Percentiles rank a stretch among this genome's conserved stretches.
These are phyloP conservation scores for Rhabdornis inornatus DNA, from an alignment of 2,113 vertebrate genomes.

Conservation along the genomic window DNA sequence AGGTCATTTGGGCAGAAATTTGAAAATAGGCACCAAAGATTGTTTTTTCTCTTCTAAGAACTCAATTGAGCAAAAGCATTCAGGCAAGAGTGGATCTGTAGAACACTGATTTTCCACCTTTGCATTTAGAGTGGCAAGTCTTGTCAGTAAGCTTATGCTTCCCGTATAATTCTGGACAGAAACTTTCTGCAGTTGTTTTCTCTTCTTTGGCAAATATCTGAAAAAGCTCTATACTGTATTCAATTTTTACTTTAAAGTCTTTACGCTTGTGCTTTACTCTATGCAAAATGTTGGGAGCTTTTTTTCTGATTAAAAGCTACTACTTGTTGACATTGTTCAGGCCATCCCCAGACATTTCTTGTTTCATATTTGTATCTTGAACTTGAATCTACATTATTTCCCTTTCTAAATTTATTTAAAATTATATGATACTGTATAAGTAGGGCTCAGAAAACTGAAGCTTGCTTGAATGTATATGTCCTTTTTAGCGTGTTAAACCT, in stretches of 20 bases:
- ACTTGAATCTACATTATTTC: neutral
- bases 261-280: neutral
- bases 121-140: neutral
- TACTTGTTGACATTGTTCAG: neutral
- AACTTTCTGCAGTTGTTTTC: neutral
- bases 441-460: neutral
- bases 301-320: neutral
- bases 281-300: neutral
- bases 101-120: neutral
- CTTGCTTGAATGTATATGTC: neutral
- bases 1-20: neutral
- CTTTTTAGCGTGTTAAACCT: neutral
- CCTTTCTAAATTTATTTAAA: neutral
- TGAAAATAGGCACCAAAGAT: neutral
- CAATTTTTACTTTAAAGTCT: neutral
- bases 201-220: neutral
- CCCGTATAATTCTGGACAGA: neutral
- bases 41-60: neutral
- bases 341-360: neutral
- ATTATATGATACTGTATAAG: neutral
- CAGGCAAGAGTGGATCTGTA: neutral
- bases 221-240: neutral
- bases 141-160: neutral
- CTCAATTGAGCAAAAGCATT: neutral
- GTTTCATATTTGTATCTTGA: neutral